Percentiles rank a stretch among this genome's conserved stretches.
phyloP scores from a whole-genome alignment of 1,140 invertebrate genomes.

The Cylas formicarius region DNA sequence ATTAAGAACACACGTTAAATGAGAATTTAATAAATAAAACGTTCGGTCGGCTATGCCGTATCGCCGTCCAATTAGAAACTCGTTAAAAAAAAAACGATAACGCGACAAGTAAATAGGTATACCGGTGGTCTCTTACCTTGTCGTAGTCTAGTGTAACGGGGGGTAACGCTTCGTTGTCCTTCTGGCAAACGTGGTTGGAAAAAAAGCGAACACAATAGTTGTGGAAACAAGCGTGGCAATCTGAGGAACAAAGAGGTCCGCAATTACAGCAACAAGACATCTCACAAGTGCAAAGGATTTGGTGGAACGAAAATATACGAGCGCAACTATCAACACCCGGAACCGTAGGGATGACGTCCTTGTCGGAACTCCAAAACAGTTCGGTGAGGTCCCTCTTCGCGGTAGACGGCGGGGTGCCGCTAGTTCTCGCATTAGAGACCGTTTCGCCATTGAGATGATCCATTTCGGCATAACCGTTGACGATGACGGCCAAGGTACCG shows the following conservation, averaged over 20 bases:
- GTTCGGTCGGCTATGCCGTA: neutral
- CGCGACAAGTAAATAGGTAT: too few relatives aligned
- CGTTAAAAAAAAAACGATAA: neutral
- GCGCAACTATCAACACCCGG: slow-evolving; percentile 41
- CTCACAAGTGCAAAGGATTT: slow-evolving; percentile 48
- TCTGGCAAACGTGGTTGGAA: slow-evolving; percentile 50
- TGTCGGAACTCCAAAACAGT: neutral
- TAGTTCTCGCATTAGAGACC: neutral
- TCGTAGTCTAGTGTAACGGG: slow-evolving; percentile 45
- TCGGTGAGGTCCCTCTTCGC: neutral
- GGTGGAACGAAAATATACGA: slow-evolving; percentile 47
- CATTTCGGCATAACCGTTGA: slow-evolving; percentile 9
- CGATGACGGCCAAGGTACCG: slow-evolving; percentile 4
- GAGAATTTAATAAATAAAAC: neutral
- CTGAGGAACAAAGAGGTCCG: slow-evolving; percentile 53
- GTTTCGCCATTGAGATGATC: slow-evolving; percentile 11
- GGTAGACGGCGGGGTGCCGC: neutral
- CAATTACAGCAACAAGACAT: slow-evolving; percentile 54
- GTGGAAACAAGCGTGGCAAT: slow-evolving; percentile 62
- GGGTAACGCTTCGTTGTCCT: slow-evolving; percentile 47
- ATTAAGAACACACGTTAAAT: too few relatives aligned
- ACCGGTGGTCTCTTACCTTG: too few relatives aligned
- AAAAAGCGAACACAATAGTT: slow-evolving; percentile 51
- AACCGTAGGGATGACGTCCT: slow-evolving; percentile 5
- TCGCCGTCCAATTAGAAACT: neutral